Evolutionary conservation across 2,888 invertebrate species (phyloP), one percentile per base, ranked within the genome.

Genomic region (Encarsia formosa): DNA sequence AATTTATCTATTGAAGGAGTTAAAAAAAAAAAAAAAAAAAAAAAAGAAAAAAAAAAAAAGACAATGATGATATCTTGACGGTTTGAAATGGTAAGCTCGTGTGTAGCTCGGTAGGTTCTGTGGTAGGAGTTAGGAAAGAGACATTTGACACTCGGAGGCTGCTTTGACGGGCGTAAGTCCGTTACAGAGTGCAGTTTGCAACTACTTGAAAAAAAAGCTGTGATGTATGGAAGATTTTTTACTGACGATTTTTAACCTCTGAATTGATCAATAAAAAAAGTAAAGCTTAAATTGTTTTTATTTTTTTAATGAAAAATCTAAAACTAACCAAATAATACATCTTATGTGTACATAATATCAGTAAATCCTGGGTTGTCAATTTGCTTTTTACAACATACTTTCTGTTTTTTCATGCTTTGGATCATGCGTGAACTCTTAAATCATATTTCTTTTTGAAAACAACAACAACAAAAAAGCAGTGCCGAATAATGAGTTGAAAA

Each of bases 41-140:
- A 38, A 34, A 40, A 26, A 52, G 48, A 34, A 37, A 57, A 35
- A 41, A 49, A n/a, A 45, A 47, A 62, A 60, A 62, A 65, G 64
- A 62, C 61, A 68, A 61, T 63, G 63, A 63, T n/a, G 65, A 64
- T 65, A 69, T 66, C 68, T 67, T 72, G 65, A 70, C 65, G 69
- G 72, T 73, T 73, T 73, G 72, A 71, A 73, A 73, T 73, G 73
- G 73, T 73, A 73, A 73, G 73, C 73, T 73, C 72, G 72, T 71
- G 69, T 67, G 72, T 73, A 73, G 72, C 70, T 70, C 67, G 70
- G 70, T 72, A 73, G 72, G 71, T 69, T 65, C 69, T 71, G 41
- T 47, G 70, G 65, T 72, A 73, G 71, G 70, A 63, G 71, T 64
- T 73, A 73, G 70, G 71, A 71, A 65, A 50, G 52, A 54, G 47